Base-by-base conservation (phyloP, 2,888 invertebrate species). In the Ecliptopera silaceata region DNA sequence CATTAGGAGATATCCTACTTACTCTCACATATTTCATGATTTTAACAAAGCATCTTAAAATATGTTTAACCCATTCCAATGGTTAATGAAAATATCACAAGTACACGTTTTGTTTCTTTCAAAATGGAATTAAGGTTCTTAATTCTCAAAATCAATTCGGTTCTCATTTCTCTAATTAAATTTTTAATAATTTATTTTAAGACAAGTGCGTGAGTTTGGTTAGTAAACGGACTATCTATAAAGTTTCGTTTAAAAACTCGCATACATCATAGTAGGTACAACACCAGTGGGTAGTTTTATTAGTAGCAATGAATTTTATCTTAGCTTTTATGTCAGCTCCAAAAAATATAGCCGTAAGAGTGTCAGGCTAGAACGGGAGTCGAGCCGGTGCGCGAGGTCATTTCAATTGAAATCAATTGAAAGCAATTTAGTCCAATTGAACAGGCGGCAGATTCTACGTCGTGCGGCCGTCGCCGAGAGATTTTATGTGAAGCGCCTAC, bases 291-390 rank as follows among this genome's bases (percentile, higher is more conserved):
- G 53, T 66, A 72, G 68, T 75, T 79, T 81, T 79, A 84, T 79
- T 79, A 72, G 68, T 68, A 67, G 70, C 78, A 82, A 84, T 82
- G 79, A 84, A 79, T 82, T 85, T 80, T 84, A 87, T 83, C 80
- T 80, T 78, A 74, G 73, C 80, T 82, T 86, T 85, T 82, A 86
- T 87, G 87, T 84, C 88, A 87, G 80, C 82, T 87, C 85, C 87
- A 84, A 90, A 89, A 89, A 90, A 89, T 88, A 89, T 90, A 86
- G 87, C 89, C 89, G 88, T 88, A 89, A 88, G 87, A 88, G 86
- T 89, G 90, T 88, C 87, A 84, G 79, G 80, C 86, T 87, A 87
- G 88, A 86, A 80, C 83, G 87, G 86, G 85, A 84, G 86, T 79
- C 75, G 82, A 84, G 87, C 80, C 88, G 79, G 84, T 82, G 84